Base-by-base conservation (phyloP, 2,888 invertebrate species). In the Tipula unca region DNA sequence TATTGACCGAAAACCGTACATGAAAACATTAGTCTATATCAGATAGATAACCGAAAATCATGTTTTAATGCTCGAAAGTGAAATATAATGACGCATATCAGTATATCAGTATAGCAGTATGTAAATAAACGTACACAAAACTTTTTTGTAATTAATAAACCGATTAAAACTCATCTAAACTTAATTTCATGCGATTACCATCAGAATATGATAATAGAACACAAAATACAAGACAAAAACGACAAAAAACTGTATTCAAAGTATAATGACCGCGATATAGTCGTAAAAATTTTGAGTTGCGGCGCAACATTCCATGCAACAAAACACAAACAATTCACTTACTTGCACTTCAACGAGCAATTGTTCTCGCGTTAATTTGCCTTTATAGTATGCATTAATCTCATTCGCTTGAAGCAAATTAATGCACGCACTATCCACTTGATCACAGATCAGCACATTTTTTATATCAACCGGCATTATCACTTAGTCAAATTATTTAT, bases 401-500 rank as follows among this genome's bases (percentile, higher is more conserved):
- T 95, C 95, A 89, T 96, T 93, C 54, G 93, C 91, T 87, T 93
- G 91, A 29, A 99, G 92, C 82, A 98, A 94, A 87, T 96, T 93
- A 1, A 95, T 94, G 90, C 99, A 99, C 87, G 95, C 94, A 25
- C 93, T 92, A 89, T 98, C 98, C 1, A 99, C 96, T 36, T 97
- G 97, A 91, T 99, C 99, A 88, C 97, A 97, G 87, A 99, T 95
- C 86, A 99, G 92, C 86, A 99, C 98, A 87, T 94, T 95, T 89
- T 94, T 93, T 86, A 98, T 93, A 87, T 93, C 91, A 88, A 95
- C 90, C 86, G 90, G 91, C 93, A 93, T 93, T 88, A 25, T 69
- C 69, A 25, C 39, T 32, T 32, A 39, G n/a, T 8, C 48, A 48
- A n/a, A 39, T 39, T 39, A 10, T 39, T 13, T 54, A 17, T 54